Base-by-base conservation (phyloP, 2,113 vertebrate species). In the Poeciliopsis turrubarensis region DNA sequence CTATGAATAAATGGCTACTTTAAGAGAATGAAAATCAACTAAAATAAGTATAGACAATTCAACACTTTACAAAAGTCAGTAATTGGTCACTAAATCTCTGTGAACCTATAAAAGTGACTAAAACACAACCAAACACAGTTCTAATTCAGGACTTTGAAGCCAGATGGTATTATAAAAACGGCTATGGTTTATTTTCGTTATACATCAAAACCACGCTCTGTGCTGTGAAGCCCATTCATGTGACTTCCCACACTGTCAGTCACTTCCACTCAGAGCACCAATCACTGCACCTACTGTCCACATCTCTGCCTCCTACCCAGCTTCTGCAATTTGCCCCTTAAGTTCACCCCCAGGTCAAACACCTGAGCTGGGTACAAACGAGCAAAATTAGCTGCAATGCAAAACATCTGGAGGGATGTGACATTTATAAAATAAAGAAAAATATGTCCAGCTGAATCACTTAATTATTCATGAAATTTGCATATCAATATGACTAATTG, bases 341-440 rank as follows among this genome's bases (percentile, higher is more conserved):
- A 89, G 89, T 92, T 91, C 87, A 92, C 73, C 19, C 75, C 37
- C 64, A 68, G 91, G 86, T 92, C 82, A 90, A 81, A 87, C 75
- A 83, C 77, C 77, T 79, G 71, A 83, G 54, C 67, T 44, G 73
- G 10, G 77, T 41, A 73, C 73, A 54, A 76, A 34, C 12, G 65
- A 27, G 61, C 68, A 66, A 73, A 30, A 66, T 32, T 68, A 47
- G 78, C 57, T 65, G 65, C 39, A 65, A 25, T 77, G 68, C 64
- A 26, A 66, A 90, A 78, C 81, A 86, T 77, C 81, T 90, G 87
- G 65, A 65, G 63, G 10, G 60, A n/a, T 82, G 67, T 89, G 84
- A 86, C 84, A 91, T 92, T 93, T 89, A 75, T 84, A 73, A 85
- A 86, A 87, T 54, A 4, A 65, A 79, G 72, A 61, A 86, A 72